Conservation (phyloP, 2,113 vertebrate species). For the Anthoscopus minutus region DNA sequence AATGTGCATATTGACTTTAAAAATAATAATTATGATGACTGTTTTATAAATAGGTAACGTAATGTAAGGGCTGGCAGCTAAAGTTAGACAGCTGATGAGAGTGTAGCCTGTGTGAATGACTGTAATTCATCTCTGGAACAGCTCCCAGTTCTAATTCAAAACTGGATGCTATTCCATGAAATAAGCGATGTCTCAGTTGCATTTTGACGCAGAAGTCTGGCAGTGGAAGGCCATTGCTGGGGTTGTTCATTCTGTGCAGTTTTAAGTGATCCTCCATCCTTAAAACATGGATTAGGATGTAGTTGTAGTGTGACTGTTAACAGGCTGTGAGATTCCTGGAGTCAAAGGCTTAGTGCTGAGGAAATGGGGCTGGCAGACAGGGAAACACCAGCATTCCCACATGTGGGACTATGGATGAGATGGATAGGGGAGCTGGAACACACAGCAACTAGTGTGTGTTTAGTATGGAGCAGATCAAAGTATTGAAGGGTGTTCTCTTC, state of each 20-base stretch:
- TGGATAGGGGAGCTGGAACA: neutral
- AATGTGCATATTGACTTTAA: neutral
- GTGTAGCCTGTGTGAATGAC: neutral
- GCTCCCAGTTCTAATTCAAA: neutral
- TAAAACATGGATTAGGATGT: neutral
- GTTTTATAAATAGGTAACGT: neutral
- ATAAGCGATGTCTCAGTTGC: neutral
- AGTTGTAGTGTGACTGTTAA: fast-evolving
- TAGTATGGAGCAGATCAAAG: neutral
- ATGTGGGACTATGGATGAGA: fast-evolving
- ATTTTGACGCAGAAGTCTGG: fast-evolving
- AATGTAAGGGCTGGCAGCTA: neutral
- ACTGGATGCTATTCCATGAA: neutral
- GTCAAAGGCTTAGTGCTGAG: neutral
- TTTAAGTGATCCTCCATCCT: neutral
- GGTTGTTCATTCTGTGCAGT: neutral
- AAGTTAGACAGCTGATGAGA: neutral
- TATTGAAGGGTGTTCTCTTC: neutral
- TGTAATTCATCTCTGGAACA: neutral
- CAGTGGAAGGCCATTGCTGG: neutral
- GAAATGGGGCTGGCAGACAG: neutral
- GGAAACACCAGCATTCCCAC: fast-evolving
- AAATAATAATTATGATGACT: neutral
- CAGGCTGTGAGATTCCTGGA: neutral
- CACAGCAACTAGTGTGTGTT: neutral